Conservation (phyloP, 2,113 vertebrate species). For the Cynocephalus volans region DNA sequence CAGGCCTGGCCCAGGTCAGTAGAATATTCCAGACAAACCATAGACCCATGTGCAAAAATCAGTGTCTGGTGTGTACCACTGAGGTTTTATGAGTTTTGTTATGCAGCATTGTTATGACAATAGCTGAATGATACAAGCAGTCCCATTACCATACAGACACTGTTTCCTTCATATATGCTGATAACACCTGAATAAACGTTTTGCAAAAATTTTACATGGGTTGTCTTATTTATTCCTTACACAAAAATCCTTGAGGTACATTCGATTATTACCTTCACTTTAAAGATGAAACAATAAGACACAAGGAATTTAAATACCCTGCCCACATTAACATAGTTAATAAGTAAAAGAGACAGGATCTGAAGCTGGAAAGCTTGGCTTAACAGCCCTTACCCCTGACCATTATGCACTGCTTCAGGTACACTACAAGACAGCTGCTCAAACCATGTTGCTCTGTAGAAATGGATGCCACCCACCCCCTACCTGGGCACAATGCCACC, state of each 20-base stretch:
- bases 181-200: neutral
- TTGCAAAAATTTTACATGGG: neutral
- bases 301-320: neutral
- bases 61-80: neutral
- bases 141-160: neutral
- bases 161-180: neutral
- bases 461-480: no score
- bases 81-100: neutral
- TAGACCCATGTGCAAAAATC: neutral
- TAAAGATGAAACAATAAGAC: neutral
- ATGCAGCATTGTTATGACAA: neutral
- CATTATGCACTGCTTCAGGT: no score
- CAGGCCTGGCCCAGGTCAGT: neutral
- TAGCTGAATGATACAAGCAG: neutral
- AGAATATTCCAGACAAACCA: conserved; percentile 36
- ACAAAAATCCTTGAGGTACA: neutral
- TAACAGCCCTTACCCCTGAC: neutral
- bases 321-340: neutral
- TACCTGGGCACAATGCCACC: neutral
- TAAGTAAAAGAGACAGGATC: neutral
- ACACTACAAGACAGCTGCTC: neutral
- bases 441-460: neutral
- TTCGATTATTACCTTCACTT: neutral
- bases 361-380: neutral
- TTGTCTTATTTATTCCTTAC: neutral